Conservation (phyloP, 2,888 invertebrate genomes). For the Eupeodes latifasciatus region DNA sequence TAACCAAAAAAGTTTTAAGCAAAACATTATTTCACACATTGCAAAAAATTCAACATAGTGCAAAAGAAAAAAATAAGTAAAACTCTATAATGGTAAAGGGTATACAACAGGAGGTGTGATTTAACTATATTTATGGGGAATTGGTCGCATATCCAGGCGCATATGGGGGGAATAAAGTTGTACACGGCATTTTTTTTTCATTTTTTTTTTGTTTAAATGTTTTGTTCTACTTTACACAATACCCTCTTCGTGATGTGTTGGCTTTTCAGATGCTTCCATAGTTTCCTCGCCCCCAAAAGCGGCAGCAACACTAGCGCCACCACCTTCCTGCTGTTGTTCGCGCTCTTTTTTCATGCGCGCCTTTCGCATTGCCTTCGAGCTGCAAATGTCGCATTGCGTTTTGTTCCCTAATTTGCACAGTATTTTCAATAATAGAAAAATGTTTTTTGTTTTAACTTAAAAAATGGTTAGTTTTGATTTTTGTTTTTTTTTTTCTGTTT, state of each 20-base stretch:
- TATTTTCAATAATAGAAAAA: conserved; percentile 73
- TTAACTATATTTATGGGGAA: conserved; percentile 43
- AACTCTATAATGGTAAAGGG: conserved; percentile 49
- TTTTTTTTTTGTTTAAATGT: conserved; percentile 52
- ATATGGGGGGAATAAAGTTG: conserved; percentile 58
- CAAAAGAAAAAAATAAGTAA: conserved; percentile 14
- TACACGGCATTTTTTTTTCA: conserved; percentile 59
- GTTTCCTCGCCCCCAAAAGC: conserved; percentile 79
- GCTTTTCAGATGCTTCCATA: conserved; percentile 65
- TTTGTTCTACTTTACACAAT: conserved; percentile 74
- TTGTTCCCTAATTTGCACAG: conserved; percentile 90
- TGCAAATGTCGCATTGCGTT: conserved; percentile 94
- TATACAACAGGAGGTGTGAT: conserved; percentile 59
- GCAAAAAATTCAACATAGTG: background rate
- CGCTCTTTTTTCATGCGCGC: conserved; percentile 88
- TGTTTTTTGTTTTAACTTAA: conserved; percentile 46
- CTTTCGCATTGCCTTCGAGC: conserved; percentile 90
- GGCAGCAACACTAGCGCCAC: conserved; percentile 81
- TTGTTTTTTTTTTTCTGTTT: background rate
- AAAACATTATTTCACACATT: conserved; percentile 23
- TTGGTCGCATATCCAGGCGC: conserved; percentile 69
- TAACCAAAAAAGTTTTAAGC: conserved; percentile 11
- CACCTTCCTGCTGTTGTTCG: conserved; percentile 83
- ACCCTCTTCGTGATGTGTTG: conserved; percentile 78
- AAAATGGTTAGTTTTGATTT: conserved; percentile 62